These are phyloP conservation scores for Drosophila funebris DNA, from an alignment of 1,140 invertebrate genomes.

Conservation along the genomic window DNA sequence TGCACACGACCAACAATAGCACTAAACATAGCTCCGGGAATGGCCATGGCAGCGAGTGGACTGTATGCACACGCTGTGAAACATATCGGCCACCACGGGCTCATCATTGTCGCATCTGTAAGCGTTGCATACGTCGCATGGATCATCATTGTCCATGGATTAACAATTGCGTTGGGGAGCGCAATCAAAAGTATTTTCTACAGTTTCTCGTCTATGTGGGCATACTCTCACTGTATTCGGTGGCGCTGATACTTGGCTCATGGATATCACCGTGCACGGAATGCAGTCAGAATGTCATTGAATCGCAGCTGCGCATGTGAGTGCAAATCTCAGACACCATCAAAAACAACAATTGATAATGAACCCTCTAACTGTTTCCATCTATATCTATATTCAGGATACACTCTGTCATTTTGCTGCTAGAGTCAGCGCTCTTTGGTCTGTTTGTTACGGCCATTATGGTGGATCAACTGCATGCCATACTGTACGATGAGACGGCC, in stretches of 20 bases:
- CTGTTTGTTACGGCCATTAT: slow-evolving; percentile 95
- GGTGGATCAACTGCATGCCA: slow-evolving; percentile 94
- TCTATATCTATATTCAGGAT: slow-evolving; percentile 85
- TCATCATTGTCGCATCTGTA: slow-evolving; percentile 95
- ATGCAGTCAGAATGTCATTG: slow-evolving; percentile 87
- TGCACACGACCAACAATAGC: slow-evolving; percentile 86
- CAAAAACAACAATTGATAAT: too few species aligned
- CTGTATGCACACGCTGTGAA: slow-evolving; percentile 93
- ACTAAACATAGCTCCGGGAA: slow-evolving; percentile 63
- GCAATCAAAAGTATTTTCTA: slow-evolving; percentile 97
- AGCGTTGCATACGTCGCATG: slow-evolving; percentile 93
- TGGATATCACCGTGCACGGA: slow-evolving; percentile 90
- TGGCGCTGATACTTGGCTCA: slow-evolving; percentile 89
- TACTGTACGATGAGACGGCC: slow-evolving; percentile 88
- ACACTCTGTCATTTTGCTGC: slow-evolving; percentile 92
- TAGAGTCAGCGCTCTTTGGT: slow-evolving; percentile 94
- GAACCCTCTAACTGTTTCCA: too few species aligned
- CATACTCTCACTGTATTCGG: slow-evolving; percentile 88
- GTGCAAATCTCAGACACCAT: too few species aligned
- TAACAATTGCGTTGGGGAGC: slow-evolving; percentile 97
- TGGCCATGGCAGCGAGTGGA: slow-evolving; percentile 89
- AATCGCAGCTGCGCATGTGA: slow-evolving; percentile 91
- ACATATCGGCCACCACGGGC: slow-evolving; percentile 93
- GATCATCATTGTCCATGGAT: slow-evolving; percentile 96
- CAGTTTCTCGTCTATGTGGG: slow-evolving; percentile 94